These are phyloP conservation scores for Campoletis sonorensis DNA, from an alignment of 1,140 invertebrate genomes.

Conservation along the genomic window DNA sequence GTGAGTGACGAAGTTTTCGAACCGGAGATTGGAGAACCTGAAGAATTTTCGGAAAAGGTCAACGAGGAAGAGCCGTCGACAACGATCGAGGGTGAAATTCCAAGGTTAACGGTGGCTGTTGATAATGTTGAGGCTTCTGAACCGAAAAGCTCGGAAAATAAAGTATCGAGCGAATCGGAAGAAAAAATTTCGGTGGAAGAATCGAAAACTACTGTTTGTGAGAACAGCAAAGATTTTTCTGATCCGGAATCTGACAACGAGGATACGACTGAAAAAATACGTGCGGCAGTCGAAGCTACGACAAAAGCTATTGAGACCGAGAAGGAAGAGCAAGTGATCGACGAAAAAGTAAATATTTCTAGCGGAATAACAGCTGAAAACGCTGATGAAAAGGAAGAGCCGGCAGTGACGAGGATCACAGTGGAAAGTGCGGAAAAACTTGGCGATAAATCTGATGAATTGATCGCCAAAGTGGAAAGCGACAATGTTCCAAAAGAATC, in stretches of 20 bases:
- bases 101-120: conserved; percentile 19
- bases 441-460: conserved; percentile 1
- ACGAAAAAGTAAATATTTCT: neutral
- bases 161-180: neutral
- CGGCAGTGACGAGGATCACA: neutral
- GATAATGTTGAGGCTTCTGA: neutral
- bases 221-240: conserved; percentile 24
- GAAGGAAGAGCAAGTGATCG: neutral
- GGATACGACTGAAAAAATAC: conserved; percentile 9
- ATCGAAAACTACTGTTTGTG: neutral
- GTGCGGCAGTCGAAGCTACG: neutral
- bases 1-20: conserved; percentile 66
- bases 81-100: conserved; percentile 26
- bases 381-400: neutral
- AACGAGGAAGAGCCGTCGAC: neutral
- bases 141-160: neutral
- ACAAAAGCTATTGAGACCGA: neutral
- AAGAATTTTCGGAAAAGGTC: conserved; percentile 34
- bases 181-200: neutral
- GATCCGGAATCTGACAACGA: conserved; percentile 12
- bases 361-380: neutral
- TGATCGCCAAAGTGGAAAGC: neutral
- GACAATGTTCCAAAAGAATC: neutral
- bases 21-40: conserved; percentile 36
- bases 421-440: neutral